Percentiles rank a stretch among this genome's conserved stretches.
phyloP scores from a whole-genome alignment of 2,888 invertebrate genomes.

The Prenolepis imparis region DNA sequence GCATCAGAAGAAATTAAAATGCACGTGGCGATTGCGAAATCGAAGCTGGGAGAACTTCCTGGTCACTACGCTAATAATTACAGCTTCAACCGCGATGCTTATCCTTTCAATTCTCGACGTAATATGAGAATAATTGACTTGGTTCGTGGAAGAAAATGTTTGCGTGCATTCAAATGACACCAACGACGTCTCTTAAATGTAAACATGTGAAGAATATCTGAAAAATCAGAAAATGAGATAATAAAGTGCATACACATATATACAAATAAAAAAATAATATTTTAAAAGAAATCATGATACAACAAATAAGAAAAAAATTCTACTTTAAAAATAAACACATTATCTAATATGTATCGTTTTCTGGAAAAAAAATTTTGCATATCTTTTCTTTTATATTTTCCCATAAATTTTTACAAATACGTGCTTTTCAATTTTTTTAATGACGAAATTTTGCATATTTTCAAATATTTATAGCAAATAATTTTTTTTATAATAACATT shows the following conservation, averaged over 20 bases:
- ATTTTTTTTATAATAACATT: not conserved
- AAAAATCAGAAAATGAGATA: conserved; percentile 14
- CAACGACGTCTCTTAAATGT: not conserved
- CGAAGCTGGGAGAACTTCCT: conserved; percentile 43
- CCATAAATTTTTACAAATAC: not conserved
- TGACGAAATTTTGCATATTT: not conserved
- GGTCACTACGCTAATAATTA: conserved; percentile 54
- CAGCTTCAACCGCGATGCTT: conserved; percentile 58
- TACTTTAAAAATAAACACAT: not conserved
- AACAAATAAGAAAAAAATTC: not conserved
- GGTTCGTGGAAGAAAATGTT: conserved; percentile 59
- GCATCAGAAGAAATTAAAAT: not conserved
- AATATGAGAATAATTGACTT: conserved; percentile 72
- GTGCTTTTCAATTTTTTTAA: not conserved
- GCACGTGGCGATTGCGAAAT: conserved; percentile 29
- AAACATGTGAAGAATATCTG: not conserved
- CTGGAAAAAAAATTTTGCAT: not conserved
- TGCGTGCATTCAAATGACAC: conserved; percentile 40
- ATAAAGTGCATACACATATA: not conserved
- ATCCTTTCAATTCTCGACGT: conserved; percentile 70
- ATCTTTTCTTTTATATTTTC: not conserved
- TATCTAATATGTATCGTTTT: not conserved
- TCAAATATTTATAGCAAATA: not conserved
- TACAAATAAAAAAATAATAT: not conserved
- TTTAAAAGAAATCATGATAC: not conserved